A percentile compares a stretch with the other conserved stretches of the same genome.
Evolutionary conservation across 2,797 vertebrate species (phyloP).

Genomic region (Apogon talboti): DNA sequence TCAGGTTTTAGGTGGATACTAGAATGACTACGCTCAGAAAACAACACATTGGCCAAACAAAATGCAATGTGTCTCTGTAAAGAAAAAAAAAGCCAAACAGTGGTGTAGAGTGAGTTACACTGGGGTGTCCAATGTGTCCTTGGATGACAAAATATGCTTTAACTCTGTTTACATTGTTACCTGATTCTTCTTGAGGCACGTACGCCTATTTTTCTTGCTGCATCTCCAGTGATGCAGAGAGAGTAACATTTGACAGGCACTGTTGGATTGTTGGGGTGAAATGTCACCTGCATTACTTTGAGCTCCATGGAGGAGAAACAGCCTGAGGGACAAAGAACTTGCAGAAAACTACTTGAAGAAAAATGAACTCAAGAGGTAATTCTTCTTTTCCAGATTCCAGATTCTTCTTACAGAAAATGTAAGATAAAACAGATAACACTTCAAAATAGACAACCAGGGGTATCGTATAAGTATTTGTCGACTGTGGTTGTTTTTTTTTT

Average conservation of each 20-base stretch:
- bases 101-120: not conserved
- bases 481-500: not conserved
- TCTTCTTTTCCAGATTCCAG: conserved; percentile 3
- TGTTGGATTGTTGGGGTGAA: conserved; percentile 27
- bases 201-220: conserved; percentile 2
- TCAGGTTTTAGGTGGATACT: conserved; percentile 15
- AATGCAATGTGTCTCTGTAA: not conserved
- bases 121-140: conserved; percentile 6
- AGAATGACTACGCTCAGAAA: conserved; percentile 19
- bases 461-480: too few relatives aligned
- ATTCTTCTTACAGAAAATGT: conserved; percentile 1
- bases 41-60: not conserved
- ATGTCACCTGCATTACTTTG: conserved; percentile 44
- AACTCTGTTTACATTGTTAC: conserved; percentile 4
- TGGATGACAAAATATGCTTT: not conserved
- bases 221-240: conserved; percentile 14
- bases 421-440: not conserved
- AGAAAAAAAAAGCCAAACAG: not conserved
- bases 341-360: conserved; percentile 22
- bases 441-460: not conserved
- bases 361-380: conserved; percentile 8
- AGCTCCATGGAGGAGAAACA: conserved; percentile 30
- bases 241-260: conserved; percentile 20
- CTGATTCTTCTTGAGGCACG: not conserved
- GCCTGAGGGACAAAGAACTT: conserved; percentile 28